Conservation (phyloP, 2,797 vertebrate genomes). For the Aeoliscus strigatus region DNA sequence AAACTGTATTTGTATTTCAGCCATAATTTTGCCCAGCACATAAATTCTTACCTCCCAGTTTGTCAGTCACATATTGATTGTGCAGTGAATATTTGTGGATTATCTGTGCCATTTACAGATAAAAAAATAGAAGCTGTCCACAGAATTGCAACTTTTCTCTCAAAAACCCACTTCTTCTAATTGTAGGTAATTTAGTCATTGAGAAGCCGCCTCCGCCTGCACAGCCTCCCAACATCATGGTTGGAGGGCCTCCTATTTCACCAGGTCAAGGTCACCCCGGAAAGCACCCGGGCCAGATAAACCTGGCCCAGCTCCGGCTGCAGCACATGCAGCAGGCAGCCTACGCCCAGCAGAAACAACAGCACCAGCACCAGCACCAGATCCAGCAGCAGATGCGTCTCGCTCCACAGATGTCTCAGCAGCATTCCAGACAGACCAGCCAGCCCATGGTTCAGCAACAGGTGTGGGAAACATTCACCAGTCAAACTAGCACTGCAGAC, state of each 20-base stretch:
- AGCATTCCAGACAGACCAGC: constrained; percentile 75
- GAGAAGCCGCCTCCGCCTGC: constrained; percentile 87
- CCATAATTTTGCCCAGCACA: too few relatives aligned
- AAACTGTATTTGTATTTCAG: too few relatives aligned
- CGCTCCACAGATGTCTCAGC: constrained; percentile 78
- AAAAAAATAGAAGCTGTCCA: too few relatives aligned
- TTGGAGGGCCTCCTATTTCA: constrained; percentile 85
- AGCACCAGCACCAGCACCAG: constrained; percentile 86
- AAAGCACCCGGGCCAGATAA: constrained; percentile 93
- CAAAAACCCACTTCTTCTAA: constrained; percentile 2
- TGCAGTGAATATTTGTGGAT: too few relatives aligned
- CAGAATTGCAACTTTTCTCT: too few relatives aligned
- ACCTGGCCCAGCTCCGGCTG: constrained; percentile 91
- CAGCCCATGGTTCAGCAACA: constrained; percentile 88
- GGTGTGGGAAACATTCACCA: too few relatives aligned
- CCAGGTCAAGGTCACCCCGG: constrained; percentile 82
- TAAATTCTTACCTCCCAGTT: too few relatives aligned
- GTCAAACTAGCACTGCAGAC: too few relatives aligned
- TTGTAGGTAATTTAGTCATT: constrained; percentile 90
- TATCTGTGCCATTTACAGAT: too few relatives aligned
- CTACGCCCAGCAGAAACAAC: constrained; percentile 85
- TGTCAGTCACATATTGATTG: too few relatives aligned
- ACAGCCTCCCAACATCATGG: constrained; percentile 85
- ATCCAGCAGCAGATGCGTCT: constrained; percentile 92
- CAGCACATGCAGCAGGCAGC: constrained; percentile 96